Evolutionary conservation across 2,797 vertebrate species (phyloP), one percentile per base, ranked within the genome.

Genomic region (Notolabrus celidotus): DNA sequence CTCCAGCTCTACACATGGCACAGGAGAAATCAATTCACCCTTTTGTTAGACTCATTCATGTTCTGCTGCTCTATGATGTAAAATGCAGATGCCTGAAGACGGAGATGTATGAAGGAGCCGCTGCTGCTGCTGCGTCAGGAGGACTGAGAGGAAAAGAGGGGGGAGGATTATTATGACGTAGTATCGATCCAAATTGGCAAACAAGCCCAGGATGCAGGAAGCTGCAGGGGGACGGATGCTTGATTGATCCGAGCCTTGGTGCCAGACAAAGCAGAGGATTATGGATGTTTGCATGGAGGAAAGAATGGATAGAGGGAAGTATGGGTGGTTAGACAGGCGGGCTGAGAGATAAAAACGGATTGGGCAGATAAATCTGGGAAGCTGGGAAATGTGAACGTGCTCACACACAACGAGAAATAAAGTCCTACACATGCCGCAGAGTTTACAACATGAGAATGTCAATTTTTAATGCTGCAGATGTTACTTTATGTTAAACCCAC

Each of bases 181-280:
- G 54, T 62, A 87, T 89, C 10, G 79, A 90, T 85, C 63, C 50
- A 50, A 57, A 71, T 68, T 63, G 45, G 77, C 82, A 86, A 84
- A 81, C 71, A 60, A 77, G 71, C 49, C 41, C 47, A 19, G 58
- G 56, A 58, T 64, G 77, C 74, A 67, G 77, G 54, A 83, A 58
- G 80, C 83, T 81, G 72, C 72, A 27, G 77, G 69, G 57, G 19
- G 38, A 67, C 19, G 34, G 77, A 81, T 56, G 71, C 77, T 67
- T 17, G 16, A 78, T 85, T 55, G 60, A 86, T 84, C 56, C 5
- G 4, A 55, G 42, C 51, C 46, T 31, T 10, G 22, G 53, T 70
- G 75, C 65, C 72, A 67, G 68, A 80, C 75, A 80, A 78, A 75
- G 70, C 33, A 2, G 27, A 15, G 59, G 74, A 74, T 77, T 86